phyloP scores from a whole-genome alignment of 2,113 vertebrate species.

The Chloebia gouldiae region DNA sequence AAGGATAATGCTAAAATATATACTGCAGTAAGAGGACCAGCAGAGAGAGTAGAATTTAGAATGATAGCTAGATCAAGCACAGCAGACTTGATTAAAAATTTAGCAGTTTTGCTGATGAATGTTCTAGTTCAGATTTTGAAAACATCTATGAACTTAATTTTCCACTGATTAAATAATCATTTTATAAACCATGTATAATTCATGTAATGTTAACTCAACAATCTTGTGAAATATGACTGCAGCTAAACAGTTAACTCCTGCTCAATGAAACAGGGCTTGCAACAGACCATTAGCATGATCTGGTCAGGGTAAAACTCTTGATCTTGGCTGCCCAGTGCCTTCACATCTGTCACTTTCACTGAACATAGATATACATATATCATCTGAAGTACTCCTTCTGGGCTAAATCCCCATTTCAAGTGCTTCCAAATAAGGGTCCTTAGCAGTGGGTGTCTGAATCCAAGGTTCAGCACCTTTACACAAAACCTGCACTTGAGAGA shows the following conservation, averaged over 20 bases:
- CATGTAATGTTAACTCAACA: conserved; percentile 66
- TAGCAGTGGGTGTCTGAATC: not conserved
- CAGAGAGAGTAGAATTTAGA: conserved; percentile 70
- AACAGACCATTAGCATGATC: not conserved
- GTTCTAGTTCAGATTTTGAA: conserved; percentile 76
- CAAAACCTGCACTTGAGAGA: not conserved
- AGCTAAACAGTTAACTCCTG: conserved; percentile 70
- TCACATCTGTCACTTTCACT: not conserved
- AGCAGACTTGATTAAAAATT: conserved; percentile 79
- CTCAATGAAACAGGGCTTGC: conserved; percentile 1
- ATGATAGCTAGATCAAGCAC: conserved; percentile 70
- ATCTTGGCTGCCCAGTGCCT: not conserved
- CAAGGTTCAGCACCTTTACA: not conserved
- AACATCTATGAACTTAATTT: conserved; percentile 80
- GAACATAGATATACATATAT: not conserved
- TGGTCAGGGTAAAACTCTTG: not conserved
- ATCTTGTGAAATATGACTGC: conserved; percentile 67
- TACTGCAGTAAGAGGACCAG: conserved; percentile 48
- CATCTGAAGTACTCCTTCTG: not conserved
- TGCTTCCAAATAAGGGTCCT: not conserved
- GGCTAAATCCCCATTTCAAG: not conserved
- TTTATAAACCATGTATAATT: conserved; percentile 79
- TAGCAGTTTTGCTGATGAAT: conserved; percentile 77
- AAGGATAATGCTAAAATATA: conserved; percentile 37
- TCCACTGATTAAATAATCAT: conserved; percentile 80